These are phyloP conservation scores for Orcinus orca DNA, from an alignment of 2,113 vertebrate genomes.

Conservation along the genomic window DNA sequence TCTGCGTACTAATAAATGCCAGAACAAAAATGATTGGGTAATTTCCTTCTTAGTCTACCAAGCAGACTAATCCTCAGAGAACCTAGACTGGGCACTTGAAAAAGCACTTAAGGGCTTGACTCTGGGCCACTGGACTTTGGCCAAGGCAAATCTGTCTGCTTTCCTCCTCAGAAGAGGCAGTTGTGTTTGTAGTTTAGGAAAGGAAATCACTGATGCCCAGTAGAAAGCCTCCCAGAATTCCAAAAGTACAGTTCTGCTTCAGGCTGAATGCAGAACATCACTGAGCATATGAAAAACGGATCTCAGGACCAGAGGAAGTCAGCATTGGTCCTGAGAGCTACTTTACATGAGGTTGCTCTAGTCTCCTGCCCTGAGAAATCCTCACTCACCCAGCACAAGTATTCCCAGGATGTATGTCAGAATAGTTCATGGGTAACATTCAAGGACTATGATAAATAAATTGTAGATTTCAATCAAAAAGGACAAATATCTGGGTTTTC, in stretches of 20 bases:
- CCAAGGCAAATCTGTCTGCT: slow-evolving; percentile 74
- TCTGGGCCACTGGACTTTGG: not conserved
- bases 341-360: not conserved
- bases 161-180: slow-evolving; percentile 68
- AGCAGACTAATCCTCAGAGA: slow-evolving; percentile 50
- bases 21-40: slow-evolving; percentile 45
- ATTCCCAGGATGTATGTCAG: not conserved
- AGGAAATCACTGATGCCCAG: slow-evolving; percentile 66
- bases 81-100: slow-evolving; percentile 24
- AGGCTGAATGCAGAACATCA: not conserved
- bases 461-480: not conserved
- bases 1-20: slow-evolving; percentile 33
- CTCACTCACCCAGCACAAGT: not conserved
- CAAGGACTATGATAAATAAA: slow-evolving; percentile 19
- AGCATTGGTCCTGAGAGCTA: not conserved
- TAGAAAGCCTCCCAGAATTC: slow-evolving; percentile 55
- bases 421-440: slow-evolving; percentile 1
- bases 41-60: slow-evolving; percentile 69
- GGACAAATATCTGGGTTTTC: not conserved
- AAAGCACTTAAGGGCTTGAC: slow-evolving; percentile 63
- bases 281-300: slow-evolving; percentile 53
- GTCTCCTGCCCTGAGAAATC: not conserved
- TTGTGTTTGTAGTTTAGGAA: slow-evolving; percentile 64
- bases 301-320: not conserved
- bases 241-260: not conserved